phyloP scores from a whole-genome alignment of 2,888 invertebrate species.

The Lobophora halterata region DNA sequence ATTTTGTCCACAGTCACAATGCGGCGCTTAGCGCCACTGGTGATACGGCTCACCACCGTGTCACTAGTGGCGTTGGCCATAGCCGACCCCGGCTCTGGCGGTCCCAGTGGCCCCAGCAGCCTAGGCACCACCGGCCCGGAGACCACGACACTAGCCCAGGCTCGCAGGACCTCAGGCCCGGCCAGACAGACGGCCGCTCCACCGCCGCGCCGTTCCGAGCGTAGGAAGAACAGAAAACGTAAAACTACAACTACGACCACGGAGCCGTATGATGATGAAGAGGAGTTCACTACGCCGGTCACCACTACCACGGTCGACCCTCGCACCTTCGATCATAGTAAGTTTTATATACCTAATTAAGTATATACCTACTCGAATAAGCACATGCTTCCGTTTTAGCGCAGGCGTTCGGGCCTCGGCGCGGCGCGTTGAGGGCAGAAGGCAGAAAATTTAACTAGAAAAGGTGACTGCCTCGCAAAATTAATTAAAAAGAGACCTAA shows the following conservation, averaged over 20 bases:
- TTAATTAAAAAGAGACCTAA: too few species aligned
- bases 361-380: too few species aligned
- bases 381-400: too few species aligned
- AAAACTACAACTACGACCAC: constrained; percentile 57
- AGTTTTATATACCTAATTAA: constrained; percentile 34
- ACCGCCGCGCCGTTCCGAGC: constrained; percentile 38
- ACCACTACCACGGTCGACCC: constrained; percentile 66
- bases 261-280: constrained; percentile 52
- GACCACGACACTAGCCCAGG: constrained; percentile 30
- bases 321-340: constrained; percentile 66
- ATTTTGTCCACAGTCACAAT: constrained; percentile 54
- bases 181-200: constrained; percentile 41
- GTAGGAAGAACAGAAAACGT: constrained; percentile 52
- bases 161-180: constrained; percentile 48
- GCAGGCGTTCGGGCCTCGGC: too few species aligned
- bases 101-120: constrained; percentile 24
- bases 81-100: constrained; percentile 52
- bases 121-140: constrained; percentile 19
- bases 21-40: constrained; percentile 70
- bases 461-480: too few species aligned
- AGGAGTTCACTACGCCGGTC: constrained; percentile 46
- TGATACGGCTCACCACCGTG: constrained; percentile 61
- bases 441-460: too few species aligned
- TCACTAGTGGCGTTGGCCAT: constrained; percentile 74
- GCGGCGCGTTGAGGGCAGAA: too few species aligned